phyloP scores from a whole-genome alignment of 92 coral and sea anemone species.

The Blastomussa wellsi region DNA sequence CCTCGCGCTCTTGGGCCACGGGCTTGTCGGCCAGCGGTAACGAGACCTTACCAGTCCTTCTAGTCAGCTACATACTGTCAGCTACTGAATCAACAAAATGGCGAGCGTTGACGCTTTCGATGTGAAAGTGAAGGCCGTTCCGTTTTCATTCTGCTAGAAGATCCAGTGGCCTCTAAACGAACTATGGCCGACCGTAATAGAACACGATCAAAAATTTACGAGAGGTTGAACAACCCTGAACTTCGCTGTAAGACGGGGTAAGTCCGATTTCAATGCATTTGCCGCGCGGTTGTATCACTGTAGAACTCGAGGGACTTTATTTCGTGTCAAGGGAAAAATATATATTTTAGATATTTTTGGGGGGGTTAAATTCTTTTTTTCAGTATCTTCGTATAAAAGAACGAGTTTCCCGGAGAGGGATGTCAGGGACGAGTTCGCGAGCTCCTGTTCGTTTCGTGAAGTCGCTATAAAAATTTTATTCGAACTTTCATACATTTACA shows the following conservation, averaged over 20 bases:
- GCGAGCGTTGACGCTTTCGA: neutral
- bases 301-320: too few species aligned
- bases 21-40: neutral
- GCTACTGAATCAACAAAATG: neutral
- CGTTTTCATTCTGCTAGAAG: neutral
- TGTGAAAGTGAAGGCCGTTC: neutral
- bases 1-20: too few species aligned
- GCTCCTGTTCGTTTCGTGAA: neutral
- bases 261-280: too few species aligned
- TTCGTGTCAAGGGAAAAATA: too few species aligned
- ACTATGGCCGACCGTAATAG: constrained; percentile 76
- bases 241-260: constrained; percentile 91
- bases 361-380: neutral
- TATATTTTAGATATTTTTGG: neutral
- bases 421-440: neutral
- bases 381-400: neutral
- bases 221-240: constrained; percentile 84
- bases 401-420: neutral
- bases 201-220: constrained; percentile 72
- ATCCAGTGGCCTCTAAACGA: neutral
- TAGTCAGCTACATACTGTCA: neutral
- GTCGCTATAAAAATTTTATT: neutral
- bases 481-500: neutral
- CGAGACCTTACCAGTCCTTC: neutral
- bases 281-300: too few species aligned